Base-by-base conservation (phyloP, 2,888 invertebrate species). In the Lucinisca nassula region DNA sequence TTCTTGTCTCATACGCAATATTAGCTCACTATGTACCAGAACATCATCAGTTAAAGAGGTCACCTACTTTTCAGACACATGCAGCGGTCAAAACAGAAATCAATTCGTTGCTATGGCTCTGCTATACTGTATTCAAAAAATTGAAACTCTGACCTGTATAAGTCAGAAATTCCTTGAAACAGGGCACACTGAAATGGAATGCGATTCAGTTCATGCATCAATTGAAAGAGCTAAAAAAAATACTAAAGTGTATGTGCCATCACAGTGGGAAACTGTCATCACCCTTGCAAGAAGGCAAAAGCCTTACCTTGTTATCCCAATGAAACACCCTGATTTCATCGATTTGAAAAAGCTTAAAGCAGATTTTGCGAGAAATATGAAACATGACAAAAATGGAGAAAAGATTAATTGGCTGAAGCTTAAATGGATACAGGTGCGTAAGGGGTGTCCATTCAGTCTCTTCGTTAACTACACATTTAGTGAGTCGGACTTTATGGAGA, bases 81-180 rank as follows among this genome's bases (percentile, higher is more conserved):
- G 87, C 32, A 67, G 72, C 14, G 87, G 89, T n/a, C 87, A 87
- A 75, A 89, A 87, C 67, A 30, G 85, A 75, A 90, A 90, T 32
- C 75, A 87, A 35, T 87, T 55, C 75, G 81, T 90, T 1, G 51
- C 87, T 12, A 30, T 72, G 8, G 32, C 70, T 32, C 61, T 82
- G 0, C 32, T 90, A 14, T 84, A 82, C 27, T 12, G 45, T 27
- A 61, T 87, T 0, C 14, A 30, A 14, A 80, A 87, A 77, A 61
- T 81, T 21, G 27, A 4, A 27, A 61, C 6, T 10, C 17, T 73
- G 21, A 27, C 73, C 2, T 55, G 37, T 6, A 61, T 61, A 4
- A 27, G 17, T 30, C 61, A 61, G 3, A 61, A 61, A 27, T 61
- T 61, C 27, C 27, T 61, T 17, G 61, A 27, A 17, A 4, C 30